Evolutionary conservation across 2,797 vertebrate genomes (phyloP), one percentile per base, ranked within the genome.

Genomic region (Avahi laniger): DNA sequence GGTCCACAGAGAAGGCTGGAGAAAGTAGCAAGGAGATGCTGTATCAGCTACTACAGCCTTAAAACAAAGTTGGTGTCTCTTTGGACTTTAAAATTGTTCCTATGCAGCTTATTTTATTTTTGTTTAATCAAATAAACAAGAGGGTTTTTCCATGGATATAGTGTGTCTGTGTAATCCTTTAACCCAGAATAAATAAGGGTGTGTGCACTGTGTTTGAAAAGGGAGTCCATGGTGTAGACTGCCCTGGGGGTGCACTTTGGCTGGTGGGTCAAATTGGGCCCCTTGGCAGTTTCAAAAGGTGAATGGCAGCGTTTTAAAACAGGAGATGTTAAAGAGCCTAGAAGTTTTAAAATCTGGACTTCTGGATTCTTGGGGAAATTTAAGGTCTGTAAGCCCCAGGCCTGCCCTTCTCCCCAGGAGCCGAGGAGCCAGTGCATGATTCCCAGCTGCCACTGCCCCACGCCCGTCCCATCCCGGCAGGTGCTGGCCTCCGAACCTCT

Each of bases 81-180:
- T 98, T 99, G 99, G 99, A 99, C 99, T 99, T 99, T 99, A 99
- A 99, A 99, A 99, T 97, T 99, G 99, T 99, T 99, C 99, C 99
- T 99, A 99, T 99, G 99, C 99, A 99, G 99, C 99, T 99, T 99
- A 98, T 98, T 99, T 99, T 98, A 98, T 98, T 98, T 98, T 99
- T 99, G 98, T 99, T 99, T 98, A 99, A 99, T 99, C 99, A 99
- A 99, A 99, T 99, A 99, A 99, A 99, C 99, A 99, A 99, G 99
- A 98, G 97, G 97, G 95, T 84, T 95, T 98, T 98, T 98, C 89
- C 98, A 99, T 98, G 97, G 98, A 98, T 98, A 81, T 89, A 50
- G 35, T 50, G 96, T 97, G 94, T 92, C 69, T 73, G 91, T 85
- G 97, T 96, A 85, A 2, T 96, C 90, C 95, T 50, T 98, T 69